Base-by-base conservation (phyloP, 1,140 invertebrate genomes). In the Lepidurus couesii region DNA sequence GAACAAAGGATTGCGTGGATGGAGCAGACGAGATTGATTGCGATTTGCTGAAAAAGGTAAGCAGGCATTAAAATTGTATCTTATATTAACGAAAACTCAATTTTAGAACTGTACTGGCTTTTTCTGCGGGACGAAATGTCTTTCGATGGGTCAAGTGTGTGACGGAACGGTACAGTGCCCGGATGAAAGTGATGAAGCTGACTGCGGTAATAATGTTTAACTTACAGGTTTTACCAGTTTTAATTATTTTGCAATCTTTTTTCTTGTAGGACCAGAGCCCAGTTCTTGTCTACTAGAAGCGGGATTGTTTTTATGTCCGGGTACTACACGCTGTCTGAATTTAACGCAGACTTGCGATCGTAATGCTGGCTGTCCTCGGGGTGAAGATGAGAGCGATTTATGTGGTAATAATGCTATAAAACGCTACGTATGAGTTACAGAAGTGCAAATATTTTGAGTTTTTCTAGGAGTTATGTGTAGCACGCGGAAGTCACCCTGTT, bases 21-120 rank as follows among this genome's bases (percentile, higher is more conserved):
- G 84, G 84, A 44, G 86, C 86, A 7, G 96, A 97, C 84, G 96
- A 98, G 84, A 89, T 90, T 75, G 94, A 95, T 85, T 98, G 96
- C 85, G 73, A 76, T 81, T 13, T 21, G 53, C 7, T 65, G 13
- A 65, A 65, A 65, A 13, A 65, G 0, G 7, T 79, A 80, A 42
- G 76, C 10, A 77, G 3, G n/a, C 1, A 11, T 47, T 65, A 2
- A 53, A 45, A 65, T 16, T 42, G 0, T 80, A 42, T 44, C 26
- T 24, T 44, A 11, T 7, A 1, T 75, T 44, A 4, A 24, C 2
- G 13, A 65, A 34, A 8, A n/a, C n/a, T 10, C 4, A 16, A 73
- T 44, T 26, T 8, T 77, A 42, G 24, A 65, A 11, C 24, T 77
- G 44, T 16, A 44, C 42, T 45, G 78, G 78, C 24, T 74, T 44